Evolutionary conservation across 2,797 vertebrate species (phyloP), one percentile per base, ranked within the genome.

Genomic region (Ibycter americanus): DNA sequence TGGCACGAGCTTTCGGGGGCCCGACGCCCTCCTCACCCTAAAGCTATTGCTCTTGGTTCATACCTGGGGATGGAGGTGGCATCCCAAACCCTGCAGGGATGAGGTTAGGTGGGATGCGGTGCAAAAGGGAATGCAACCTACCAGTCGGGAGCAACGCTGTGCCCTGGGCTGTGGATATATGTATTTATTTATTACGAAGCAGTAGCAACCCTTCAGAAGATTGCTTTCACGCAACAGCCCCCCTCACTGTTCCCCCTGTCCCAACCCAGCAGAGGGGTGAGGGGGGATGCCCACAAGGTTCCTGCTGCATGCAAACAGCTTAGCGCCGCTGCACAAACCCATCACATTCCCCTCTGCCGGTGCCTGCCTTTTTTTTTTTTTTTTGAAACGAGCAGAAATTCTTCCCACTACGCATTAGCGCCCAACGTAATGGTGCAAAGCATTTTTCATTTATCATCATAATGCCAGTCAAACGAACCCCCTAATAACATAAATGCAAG

Each of bases 361-460:
- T 66, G 29, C 83, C 83, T 54, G 40, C 29, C 38, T 70, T 13
- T 84, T 44, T 87, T 83, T 67, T 83, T 66, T 29, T 44, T 31
- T 20, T 83, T 84, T 63, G 14, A 67, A 97, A 92, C 25, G 63
- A 97, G 82, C 58, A 94, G 96, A 97, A 97, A 96, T 97, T 89
- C 96, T 96, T 93, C 90, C 87, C 93, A 97, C 83, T 97, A 95
- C 93, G 96, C 96, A 93, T 98, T 98, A 97, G 94, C 62, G 58
- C 97, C 97, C 92, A 63, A 94, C 77, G 97, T 98, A 98, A 98
- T 98, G 97, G 97, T 94, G 98, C 97, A 97, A 91, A 97, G 96
- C 97, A 87, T 94, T 97, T 97, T 98, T 96, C 97, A 98, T 98
- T 98, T 98, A 98, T 98, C 98, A 98, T 98, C 97, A 97, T 97